phyloP scores from a whole-genome alignment of 1,140 invertebrate species.

The Anastrepha ludens region DNA sequence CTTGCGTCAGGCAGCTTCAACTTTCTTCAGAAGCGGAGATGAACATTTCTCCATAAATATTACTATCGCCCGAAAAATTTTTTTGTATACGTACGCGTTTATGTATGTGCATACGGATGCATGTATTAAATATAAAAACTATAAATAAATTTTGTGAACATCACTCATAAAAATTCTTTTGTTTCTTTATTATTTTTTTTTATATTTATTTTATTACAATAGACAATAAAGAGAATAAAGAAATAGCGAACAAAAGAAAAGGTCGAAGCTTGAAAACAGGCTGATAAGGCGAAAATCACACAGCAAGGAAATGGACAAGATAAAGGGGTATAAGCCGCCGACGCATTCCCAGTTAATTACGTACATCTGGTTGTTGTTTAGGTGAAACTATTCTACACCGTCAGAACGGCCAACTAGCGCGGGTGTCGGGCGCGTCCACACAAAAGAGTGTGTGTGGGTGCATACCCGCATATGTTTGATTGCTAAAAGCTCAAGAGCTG shows the following conservation, averaged over 20 bases:
- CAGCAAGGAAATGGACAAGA: not conserved
- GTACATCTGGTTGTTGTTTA: not conserved
- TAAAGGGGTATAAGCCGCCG: not conserved
- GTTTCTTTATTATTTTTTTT: not conserved
- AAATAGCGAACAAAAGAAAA: not conserved
- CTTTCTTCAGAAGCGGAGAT: no score
- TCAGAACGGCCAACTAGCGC: not conserved
- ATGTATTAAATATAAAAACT: no score
- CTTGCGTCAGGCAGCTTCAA: no score
- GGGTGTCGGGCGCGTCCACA: not conserved
- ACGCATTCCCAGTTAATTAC: not conserved
- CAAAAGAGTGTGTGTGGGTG: not conserved
- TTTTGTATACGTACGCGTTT: no score
- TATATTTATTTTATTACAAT: no score
- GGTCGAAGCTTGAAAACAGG: not conserved
- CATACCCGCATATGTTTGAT: not conserved
- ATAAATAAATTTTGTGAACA: no score
- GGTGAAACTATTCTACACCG: not conserved
- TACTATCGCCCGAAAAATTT: no score
- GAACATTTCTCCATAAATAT: no score
- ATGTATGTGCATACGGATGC: no score
- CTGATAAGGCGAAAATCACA: not conserved
- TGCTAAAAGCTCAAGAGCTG: constrained; percentile 1
- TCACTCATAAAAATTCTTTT: not conserved
- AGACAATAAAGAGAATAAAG: not conserved